These are phyloP conservation scores for Pogonomyrmex barbatus DNA, from an alignment of 1,140 invertebrate species.

Conservation along the genomic window DNA sequence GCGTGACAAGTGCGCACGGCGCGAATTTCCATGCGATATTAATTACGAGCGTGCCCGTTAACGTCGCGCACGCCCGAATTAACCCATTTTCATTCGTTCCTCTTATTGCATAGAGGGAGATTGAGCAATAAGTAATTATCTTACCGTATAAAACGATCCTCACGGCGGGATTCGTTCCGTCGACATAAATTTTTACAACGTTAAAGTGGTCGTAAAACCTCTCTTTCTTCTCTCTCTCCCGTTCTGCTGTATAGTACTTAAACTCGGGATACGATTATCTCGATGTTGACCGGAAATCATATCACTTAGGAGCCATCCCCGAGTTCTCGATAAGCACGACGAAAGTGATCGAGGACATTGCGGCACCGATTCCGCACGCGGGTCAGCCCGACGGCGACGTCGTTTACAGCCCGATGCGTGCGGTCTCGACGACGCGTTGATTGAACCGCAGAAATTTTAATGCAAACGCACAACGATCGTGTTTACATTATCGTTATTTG, in stretches of 20 bases:
- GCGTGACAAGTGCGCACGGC: constrained; percentile 47
- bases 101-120: neutral
- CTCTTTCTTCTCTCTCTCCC: neutral
- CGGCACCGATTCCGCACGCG: neutral
- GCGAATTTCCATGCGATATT: constrained; percentile 48
- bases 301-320: constrained; percentile 15
- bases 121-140: constrained; percentile 60
- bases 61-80: constrained; percentile 22
- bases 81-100: constrained; percentile 38
- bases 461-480: constrained; percentile 15
- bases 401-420: constrained; percentile 35
- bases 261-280: constrained; percentile 10
- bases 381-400: neutral
- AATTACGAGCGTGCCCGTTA: constrained; percentile 26
- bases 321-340: constrained; percentile 22
- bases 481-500: constrained; percentile 43
- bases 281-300: constrained; percentile 15
- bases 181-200: constrained; percentile 47
- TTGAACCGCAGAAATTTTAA: constrained; percentile 32
- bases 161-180: neutral
- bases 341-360: constrained; percentile 6
- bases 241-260: neutral
- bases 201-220: constrained; percentile 23
- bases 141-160: constrained; percentile 9
- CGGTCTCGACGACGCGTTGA: constrained; percentile 30